A percentile compares a stretch with the other conserved stretches of the same genome.
These are phyloP conservation scores for Andrena praecox DNA, from an alignment of 2,888 invertebrate genomes.

Conservation along the genomic window DNA sequence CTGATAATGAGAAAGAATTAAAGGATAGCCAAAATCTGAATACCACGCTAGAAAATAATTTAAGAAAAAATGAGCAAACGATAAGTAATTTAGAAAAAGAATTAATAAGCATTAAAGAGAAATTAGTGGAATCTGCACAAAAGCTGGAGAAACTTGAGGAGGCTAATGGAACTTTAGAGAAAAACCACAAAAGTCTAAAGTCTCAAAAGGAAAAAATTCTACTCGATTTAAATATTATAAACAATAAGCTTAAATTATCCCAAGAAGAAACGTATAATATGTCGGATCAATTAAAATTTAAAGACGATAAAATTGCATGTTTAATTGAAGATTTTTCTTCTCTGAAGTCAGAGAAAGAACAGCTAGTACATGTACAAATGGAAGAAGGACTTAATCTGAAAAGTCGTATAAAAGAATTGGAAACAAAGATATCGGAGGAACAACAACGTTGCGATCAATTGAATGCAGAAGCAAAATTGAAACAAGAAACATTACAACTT, in stretches of 20 bases:
- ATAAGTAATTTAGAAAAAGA: conserved; percentile 43
- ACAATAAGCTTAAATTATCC: conserved; percentile 37
- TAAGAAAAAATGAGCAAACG: conserved; percentile 35
- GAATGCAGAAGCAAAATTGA: conserved; percentile 65
- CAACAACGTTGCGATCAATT: conserved; percentile 39
- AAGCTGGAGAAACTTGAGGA: conserved; percentile 22
- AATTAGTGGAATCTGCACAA: conserved; percentile 44
- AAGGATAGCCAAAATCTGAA: conserved; percentile 26
- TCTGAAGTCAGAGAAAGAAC: conserved; percentile 54
- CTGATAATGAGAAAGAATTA: conserved; percentile 40
- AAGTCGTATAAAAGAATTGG: conserved; percentile 25
- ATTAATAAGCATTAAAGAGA: conserved; percentile 42
- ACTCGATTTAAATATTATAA: conserved; percentile 44
- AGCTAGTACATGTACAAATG: conserved; percentile 17
- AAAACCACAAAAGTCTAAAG: conserved; percentile 32
- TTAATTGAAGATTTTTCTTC: conserved; percentile 52
- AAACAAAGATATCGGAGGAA: conserved; percentile 30
- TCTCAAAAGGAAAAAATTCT: conserved; percentile 43
- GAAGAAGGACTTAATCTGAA: conserved; percentile 27
- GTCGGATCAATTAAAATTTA: conserved; percentile 49
- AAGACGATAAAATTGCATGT: conserved; percentile 39
- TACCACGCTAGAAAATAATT: conserved; percentile 39
- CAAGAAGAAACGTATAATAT: conserved; percentile 46
- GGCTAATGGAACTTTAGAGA: conserved; percentile 29
- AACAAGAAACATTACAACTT: conserved; percentile 65